Percentiles rank a stretch among this genome's conserved stretches.
Evolutionary conservation across 2,888 invertebrate genomes (phyloP).

Genomic region (Alitta virens): DNA sequence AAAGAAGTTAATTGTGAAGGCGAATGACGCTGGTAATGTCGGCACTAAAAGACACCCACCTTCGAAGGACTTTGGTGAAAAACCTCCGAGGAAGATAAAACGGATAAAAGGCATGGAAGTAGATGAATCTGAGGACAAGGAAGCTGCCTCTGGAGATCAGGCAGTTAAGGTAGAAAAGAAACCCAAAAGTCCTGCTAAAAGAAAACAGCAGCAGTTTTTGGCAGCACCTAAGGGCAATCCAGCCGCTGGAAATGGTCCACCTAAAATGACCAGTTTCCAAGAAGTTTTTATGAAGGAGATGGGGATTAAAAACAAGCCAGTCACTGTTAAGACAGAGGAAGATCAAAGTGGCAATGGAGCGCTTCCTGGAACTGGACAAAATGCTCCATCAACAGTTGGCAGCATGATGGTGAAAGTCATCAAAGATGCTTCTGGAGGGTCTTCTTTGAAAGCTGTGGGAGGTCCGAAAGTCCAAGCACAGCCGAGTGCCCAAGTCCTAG

Average conservation of each 20-base stretch:
- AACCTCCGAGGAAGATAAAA: constrained; percentile 3
- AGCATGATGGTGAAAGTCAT: no score
- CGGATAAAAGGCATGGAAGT: background rate
- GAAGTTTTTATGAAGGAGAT: background rate
- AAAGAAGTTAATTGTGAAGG: constrained; percentile 3
- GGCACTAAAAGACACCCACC: constrained; percentile 24
- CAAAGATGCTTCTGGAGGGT: no score
- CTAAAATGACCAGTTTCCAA: no score
- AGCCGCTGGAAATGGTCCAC: no score
- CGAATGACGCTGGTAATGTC: constrained; percentile 15
- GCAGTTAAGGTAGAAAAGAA: background rate
- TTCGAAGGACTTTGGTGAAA: constrained; percentile 21
- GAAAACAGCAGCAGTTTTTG: no score
- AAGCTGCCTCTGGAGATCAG: background rate
- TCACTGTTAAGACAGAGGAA: background rate
- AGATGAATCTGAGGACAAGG: background rate
- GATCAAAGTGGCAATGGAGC: background rate
- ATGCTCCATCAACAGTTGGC: background rate
- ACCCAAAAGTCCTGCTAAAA: background rate
- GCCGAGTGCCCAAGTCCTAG: no score
- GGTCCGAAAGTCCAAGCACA: no score
- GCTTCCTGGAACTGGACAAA: background rate
- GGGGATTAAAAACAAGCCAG: background rate
- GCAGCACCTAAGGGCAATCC: no score
- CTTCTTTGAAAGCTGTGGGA: no score